A percentile compares a stretch with the other conserved stretches of the same genome.
Evolutionary conservation across 2,888 invertebrate genomes (phyloP).

Genomic region (Drosophila anomalata): DNA sequence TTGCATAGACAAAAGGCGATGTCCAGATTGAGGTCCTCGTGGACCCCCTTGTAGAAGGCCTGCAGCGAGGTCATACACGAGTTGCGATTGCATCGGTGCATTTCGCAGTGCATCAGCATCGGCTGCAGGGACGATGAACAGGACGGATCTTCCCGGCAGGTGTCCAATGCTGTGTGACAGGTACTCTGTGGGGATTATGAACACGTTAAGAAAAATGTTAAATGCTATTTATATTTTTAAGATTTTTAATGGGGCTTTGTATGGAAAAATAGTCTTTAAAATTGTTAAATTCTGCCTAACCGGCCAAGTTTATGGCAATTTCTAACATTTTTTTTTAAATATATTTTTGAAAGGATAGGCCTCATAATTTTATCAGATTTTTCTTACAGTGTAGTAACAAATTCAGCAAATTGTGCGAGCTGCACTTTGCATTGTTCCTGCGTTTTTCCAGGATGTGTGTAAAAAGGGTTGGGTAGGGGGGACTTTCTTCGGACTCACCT

Average conservation of each 20-base stretch:
- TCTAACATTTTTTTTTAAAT: neutral
- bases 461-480: neutral
- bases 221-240: neutral
- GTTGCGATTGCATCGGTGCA: constrained; percentile 90
- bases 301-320: neutral
- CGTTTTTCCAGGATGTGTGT: constrained; percentile 10
- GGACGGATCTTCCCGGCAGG: constrained; percentile 92
- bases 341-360: neutral
- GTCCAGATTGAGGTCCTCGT: constrained; percentile 93
- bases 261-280: too few relatives aligned
- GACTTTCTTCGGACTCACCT: constrained; percentile 77
- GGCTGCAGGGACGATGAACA: constrained; percentile 92
- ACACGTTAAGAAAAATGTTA: constrained; percentile 3
- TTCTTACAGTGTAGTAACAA: constrained; percentile 20
- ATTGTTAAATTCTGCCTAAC: too few relatives aligned
- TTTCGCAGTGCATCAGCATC: constrained; percentile 93
- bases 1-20: constrained; percentile 97
- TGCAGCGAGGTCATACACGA: constrained; percentile 95
- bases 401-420: constrained; percentile 48
- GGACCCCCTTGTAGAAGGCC: constrained; percentile 92
- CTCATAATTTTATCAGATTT: neutral
- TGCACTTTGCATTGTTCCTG: constrained; percentile 43
- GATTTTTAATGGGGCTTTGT: neutral
- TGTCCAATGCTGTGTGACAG: constrained; percentile 93
- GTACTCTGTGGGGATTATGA: constrained; percentile 87